phyloP scores from a whole-genome alignment of 2,797 vertebrate genomes.

The Coranthus polyacanthus region DNA sequence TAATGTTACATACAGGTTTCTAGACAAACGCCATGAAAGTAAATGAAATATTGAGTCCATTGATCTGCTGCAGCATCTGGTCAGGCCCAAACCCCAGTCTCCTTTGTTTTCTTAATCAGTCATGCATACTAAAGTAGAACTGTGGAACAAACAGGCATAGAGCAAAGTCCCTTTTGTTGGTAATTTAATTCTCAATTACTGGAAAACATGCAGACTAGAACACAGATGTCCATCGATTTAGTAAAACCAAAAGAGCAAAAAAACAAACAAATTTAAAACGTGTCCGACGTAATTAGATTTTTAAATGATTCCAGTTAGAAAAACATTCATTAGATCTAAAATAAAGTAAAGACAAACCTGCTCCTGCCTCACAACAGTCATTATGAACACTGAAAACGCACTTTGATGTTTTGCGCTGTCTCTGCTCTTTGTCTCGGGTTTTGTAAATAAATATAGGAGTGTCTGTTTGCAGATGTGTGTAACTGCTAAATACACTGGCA shows the following conservation, averaged over 20 bases:
- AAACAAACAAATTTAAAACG: conserved; percentile 24
- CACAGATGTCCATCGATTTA: conserved; percentile 37
- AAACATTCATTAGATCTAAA: not conserved
- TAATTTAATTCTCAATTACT: conserved; percentile 61
- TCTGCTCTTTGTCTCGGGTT: conserved; percentile 40
- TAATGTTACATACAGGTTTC: conserved; percentile 13
- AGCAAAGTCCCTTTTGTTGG: conserved; percentile 53
- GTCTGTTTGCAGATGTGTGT: conserved; percentile 30
- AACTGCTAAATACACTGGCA: not conserved
- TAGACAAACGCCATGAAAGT: conserved; percentile 30
- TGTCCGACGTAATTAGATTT: not conserved
- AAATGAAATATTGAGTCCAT: conserved; percentile 46
- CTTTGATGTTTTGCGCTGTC: conserved; percentile 8
- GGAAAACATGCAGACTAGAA: conserved; percentile 48
- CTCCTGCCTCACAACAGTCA: not conserved
- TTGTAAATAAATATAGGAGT: conserved; percentile 61
- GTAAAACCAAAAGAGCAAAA: conserved; percentile 29
- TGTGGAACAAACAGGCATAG: conserved; percentile 45
- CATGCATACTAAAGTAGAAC: conserved; percentile 55
- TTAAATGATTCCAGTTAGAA: conserved; percentile 9
- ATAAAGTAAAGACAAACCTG: conserved; percentile 1
- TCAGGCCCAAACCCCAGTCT: conserved; percentile 11
- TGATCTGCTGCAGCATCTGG: conserved; percentile 66
- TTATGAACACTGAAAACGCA: not conserved
- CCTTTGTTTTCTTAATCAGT: conserved; percentile 63